phyloP scores from a whole-genome alignment of 2,113 vertebrate species.

The Cichladusa arquata region DNA sequence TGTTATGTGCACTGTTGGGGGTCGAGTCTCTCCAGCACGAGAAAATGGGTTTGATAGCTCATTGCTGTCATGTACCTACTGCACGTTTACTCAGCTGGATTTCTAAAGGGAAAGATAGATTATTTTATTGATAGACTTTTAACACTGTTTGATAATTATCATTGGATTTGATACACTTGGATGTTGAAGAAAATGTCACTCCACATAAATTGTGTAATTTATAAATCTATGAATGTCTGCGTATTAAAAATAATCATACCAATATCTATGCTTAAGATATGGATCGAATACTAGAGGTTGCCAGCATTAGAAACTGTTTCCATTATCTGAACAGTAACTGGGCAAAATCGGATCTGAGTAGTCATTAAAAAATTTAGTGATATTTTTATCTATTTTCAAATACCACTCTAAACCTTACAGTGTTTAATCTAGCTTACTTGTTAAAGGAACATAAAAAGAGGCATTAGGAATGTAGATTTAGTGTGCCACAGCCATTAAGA shows the following conservation, averaged over 20 bases:
- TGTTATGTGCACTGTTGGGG: neutral
- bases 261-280: neutral
- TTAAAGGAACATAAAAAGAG: constrained; percentile 45
- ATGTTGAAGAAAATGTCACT: neutral
- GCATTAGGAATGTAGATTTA: constrained; percentile 29
- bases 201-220: neutral
- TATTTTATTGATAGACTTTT: neutral
- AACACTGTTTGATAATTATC: neutral
- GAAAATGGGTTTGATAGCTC: neutral
- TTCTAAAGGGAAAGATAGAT: neutral
- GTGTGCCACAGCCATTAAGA: neutral
- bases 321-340: constrained; percentile 2
- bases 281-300: neutral
- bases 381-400: constrained; percentile 57
- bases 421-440: constrained; percentile 32
- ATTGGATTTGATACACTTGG: neutral
- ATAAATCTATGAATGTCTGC: neutral
- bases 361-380: constrained; percentile 12
- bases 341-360: constrained; percentile 14
- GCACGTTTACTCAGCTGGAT: neutral
- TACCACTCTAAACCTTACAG: constrained; percentile 18
- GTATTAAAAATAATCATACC: neutral
- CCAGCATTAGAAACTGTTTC: neutral
- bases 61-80: neutral
- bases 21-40: neutral